These are phyloP conservation scores for Xestobium rufovillosum DNA, from an alignment of 2,888 invertebrate genomes.

Conservation along the genomic window DNA sequence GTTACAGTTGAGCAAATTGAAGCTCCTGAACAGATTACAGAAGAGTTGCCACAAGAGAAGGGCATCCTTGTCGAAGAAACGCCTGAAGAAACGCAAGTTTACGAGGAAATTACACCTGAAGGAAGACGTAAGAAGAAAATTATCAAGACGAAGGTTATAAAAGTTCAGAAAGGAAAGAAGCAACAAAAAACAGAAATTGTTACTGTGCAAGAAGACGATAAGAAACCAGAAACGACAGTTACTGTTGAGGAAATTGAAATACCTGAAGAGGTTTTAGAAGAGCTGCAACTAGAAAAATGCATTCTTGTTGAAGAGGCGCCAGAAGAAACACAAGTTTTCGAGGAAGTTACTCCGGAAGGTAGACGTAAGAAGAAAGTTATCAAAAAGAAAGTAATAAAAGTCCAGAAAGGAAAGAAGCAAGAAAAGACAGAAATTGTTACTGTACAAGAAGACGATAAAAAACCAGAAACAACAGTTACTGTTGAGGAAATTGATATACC, in stretches of 20 bases:
- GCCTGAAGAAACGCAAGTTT: conserved; percentile 40
- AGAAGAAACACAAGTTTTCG: conserved; percentile 30
- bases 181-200: conserved; percentile 38
- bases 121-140: conserved; percentile 26
- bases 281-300: conserved; percentile 17
- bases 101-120: conserved; percentile 23
- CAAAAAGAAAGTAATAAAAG: conserved; percentile 32
- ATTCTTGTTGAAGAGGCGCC: conserved; percentile 31
- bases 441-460: conserved; percentile 43
- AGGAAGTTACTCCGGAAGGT: conserved; percentile 23
- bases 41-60: conserved; percentile 27
- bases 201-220: conserved; percentile 24
- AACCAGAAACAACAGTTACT: conserved; percentile 41
- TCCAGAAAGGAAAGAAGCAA: conserved; percentile 31
- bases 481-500: conserved; percentile 27
- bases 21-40: conserved; percentile 10
- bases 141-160: conserved; percentile 40
- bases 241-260: conserved; percentile 27
- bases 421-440: conserved; percentile 44
- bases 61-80: conserved; percentile 29
- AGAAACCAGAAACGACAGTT: conserved; percentile 27
- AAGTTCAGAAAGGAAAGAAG: conserved; percentile 37
- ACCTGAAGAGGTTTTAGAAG: conserved; percentile 22
- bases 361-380: conserved; percentile 28
- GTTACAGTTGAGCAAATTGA: conserved; percentile 35